phyloP scores from a whole-genome alignment of 2,113 vertebrate species.

The Hoplias malabaricus region DNA sequence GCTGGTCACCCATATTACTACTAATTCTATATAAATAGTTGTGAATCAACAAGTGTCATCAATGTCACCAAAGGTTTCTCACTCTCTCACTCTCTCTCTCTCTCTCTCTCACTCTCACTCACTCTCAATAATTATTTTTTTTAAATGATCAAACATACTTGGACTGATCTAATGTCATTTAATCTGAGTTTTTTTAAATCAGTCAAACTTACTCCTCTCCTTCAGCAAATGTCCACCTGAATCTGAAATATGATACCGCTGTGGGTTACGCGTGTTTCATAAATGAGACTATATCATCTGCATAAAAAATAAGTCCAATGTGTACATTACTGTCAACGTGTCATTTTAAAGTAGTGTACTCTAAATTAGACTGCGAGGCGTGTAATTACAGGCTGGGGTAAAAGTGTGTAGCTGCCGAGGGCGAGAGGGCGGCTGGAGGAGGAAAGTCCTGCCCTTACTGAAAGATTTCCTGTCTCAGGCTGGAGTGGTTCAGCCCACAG shows the following conservation, averaged over 20 bases:
- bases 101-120: not conserved
- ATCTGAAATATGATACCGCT: too few species aligned
- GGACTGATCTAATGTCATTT: too few species aligned
- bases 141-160: too few species aligned
- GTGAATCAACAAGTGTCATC: not conserved
- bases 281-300: too few species aligned
- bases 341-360: slow-evolving; percentile 46
- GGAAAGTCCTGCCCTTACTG: slow-evolving; percentile 57
- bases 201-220: too few species aligned
- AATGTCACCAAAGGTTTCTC: not conserved
- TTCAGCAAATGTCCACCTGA: too few species aligned
- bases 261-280: too few species aligned
- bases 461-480: slow-evolving; percentile 59
- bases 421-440: slow-evolving; percentile 40
- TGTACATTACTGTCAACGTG: slow-evolving; percentile 42
- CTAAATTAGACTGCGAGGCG: slow-evolving; percentile 52
- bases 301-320: too few species aligned
- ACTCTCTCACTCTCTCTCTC: not conserved
- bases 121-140: not conserved
- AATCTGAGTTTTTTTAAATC: too few species aligned
- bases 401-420: slow-evolving; percentile 31
- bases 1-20: too few species aligned
- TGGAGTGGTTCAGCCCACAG: slow-evolving; percentile 38
- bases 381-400: slow-evolving; percentile 49
- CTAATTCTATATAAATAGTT: too few species aligned